Conservation (phyloP, 2,888 invertebrate species). For the Rotaria socialis region DNA sequence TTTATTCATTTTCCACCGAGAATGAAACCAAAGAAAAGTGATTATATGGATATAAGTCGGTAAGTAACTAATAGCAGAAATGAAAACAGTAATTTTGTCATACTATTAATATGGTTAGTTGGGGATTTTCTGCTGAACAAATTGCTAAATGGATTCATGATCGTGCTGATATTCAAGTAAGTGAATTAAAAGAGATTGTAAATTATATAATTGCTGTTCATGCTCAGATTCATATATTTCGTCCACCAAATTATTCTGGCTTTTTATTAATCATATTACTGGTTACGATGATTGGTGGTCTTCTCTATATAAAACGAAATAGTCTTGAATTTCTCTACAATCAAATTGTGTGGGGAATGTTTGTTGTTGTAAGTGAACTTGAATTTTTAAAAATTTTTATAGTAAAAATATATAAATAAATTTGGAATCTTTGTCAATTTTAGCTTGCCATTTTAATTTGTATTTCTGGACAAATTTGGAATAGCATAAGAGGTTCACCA, state of each 20-base stretch:
- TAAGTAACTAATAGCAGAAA: conserved; percentile 47
- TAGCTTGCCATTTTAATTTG: conserved; percentile 44
- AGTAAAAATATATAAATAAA: too few species aligned
- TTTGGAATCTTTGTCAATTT: conserved; percentile 18
- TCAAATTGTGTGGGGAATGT: conserved; percentile 88
- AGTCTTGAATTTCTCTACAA: conserved; percentile 95
- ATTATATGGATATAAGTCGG: conserved; percentile 90
- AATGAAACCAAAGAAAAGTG: conserved; percentile 83
- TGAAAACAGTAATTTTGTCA: too few species aligned
- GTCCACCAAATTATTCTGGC: conserved; percentile 96
- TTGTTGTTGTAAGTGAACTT: conserved; percentile 68
- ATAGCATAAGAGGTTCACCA: conserved; percentile 47
- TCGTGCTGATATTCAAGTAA: conserved; percentile 84
- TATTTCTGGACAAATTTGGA: conserved; percentile 47
- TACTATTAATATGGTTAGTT: conserved; percentile 58
- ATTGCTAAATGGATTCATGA: conserved; percentile 92
- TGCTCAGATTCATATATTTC: conserved; percentile 78
- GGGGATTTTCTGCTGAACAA: conserved; percentile 90
- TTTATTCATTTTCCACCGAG: conserved; percentile 97
- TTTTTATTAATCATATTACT: conserved; percentile 81
- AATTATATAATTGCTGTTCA: too few species aligned
- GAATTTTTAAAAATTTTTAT: background rate
- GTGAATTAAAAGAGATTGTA: background rate
- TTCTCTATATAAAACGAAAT: conserved; percentile 86
- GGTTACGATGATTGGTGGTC: conserved; percentile 78